phyloP scores from a whole-genome alignment of 2,113 vertebrate genomes.

The Ciconia boyciana region DNA sequence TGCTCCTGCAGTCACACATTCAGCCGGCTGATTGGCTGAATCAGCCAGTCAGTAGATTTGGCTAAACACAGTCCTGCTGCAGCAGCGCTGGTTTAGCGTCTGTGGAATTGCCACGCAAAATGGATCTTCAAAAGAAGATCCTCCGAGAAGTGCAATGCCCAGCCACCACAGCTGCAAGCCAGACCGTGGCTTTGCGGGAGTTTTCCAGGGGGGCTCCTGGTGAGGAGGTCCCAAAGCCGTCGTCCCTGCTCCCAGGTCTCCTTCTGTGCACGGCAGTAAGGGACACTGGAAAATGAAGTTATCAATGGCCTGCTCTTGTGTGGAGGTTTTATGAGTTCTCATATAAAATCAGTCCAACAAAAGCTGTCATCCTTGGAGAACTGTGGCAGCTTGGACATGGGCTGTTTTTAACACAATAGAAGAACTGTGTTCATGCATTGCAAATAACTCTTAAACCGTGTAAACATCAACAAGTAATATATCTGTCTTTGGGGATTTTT shows the following conservation, averaged over 20 bases:
- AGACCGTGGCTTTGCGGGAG: rapidly evolving
- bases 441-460: background rate
- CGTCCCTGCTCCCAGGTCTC: background rate
- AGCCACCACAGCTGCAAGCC: background rate
- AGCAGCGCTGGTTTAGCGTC: background rate
- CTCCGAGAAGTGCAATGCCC: background rate
- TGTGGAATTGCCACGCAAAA: background rate
- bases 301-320: background rate
- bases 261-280: background rate
- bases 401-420: background rate
- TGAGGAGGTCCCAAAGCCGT: background rate
- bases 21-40: background rate
- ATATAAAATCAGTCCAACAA: background rate
- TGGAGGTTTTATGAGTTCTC: background rate
- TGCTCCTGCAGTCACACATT: background rate
- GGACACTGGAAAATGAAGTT: background rate
- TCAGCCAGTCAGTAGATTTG: background rate
- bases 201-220: background rate
- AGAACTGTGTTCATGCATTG: background rate
- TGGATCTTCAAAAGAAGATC: background rate
- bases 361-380: background rate
- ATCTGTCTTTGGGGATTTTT: background rate
- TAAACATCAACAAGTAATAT: background rate
- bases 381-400: background rate
- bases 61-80: background rate